These are phyloP conservation scores for Microtus montanus DNA, from an alignment of 2,113 vertebrate genomes.

Conservation along the genomic window DNA sequence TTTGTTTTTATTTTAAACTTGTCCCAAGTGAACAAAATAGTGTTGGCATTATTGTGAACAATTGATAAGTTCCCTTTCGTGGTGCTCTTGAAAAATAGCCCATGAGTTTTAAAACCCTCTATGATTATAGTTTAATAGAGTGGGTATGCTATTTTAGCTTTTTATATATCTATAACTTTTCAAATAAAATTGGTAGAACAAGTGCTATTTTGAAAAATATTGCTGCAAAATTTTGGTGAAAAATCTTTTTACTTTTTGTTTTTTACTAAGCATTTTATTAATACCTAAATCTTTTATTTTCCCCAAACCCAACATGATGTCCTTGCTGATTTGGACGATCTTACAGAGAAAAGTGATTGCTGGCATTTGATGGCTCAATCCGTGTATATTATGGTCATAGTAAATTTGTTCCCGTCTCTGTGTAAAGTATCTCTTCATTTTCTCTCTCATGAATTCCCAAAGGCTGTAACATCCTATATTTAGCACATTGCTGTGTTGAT, in stretches of 20 bases:
- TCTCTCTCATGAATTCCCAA: neutral
- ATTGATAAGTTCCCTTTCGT: neutral
- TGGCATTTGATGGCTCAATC: neutral
- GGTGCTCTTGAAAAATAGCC: neutral
- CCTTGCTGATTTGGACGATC: neutral
- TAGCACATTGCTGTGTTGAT: neutral
- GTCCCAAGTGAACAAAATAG: neutral
- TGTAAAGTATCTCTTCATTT: slow-evolving; percentile 28
- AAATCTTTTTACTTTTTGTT: slow-evolving; percentile 5
- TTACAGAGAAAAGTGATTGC: neutral
- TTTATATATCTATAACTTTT: slow-evolving; percentile 12
- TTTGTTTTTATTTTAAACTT: neutral
- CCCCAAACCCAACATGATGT: neutral
- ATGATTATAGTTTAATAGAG: neutral
- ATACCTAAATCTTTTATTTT: neutral
- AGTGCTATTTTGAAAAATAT: slow-evolving; percentile 42
- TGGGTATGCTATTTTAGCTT: slow-evolving; percentile 8
- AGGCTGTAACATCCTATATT: neutral
- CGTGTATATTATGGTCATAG: slow-evolving; percentile 23
- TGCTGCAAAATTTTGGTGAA: neutral
- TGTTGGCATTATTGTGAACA: neutral
- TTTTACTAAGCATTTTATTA: slow-evolving; percentile 21
- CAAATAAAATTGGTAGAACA: neutral
- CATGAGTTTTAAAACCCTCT: neutral
- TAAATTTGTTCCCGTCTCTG: neutral